Conservation (phyloP, 2,888 invertebrate species). For the Sarcophaga rosellei region DNA sequence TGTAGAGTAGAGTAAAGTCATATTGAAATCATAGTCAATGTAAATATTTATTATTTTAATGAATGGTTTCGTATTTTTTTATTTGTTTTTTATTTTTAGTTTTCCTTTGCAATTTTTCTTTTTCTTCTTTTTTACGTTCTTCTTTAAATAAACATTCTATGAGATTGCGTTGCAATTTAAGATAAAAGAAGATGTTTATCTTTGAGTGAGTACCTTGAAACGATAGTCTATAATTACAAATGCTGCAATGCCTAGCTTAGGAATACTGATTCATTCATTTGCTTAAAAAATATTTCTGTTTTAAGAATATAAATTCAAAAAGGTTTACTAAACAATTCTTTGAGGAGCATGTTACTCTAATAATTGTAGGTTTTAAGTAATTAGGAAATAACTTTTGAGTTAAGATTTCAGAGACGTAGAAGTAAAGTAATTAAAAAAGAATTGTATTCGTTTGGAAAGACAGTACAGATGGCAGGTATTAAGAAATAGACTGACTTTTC, state of each 20-base stretch:
- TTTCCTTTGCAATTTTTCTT: constrained; percentile 28
- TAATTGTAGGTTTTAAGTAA: no score
- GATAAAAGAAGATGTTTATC: neutral
- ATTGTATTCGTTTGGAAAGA: no score
- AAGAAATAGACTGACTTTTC: no score
- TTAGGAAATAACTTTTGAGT: no score
- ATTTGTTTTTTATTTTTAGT: constrained; percentile 22
- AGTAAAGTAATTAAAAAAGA: no score
- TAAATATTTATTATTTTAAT: constrained; percentile 55
- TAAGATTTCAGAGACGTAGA: no score
- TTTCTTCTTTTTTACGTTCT: no score
- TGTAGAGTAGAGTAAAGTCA: neutral
- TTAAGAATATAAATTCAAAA: no score
- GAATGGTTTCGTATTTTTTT: constrained; percentile 1
- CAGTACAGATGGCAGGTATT: no score
- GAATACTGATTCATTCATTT: neutral
- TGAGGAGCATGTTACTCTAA: no score
- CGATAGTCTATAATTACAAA: neutral
- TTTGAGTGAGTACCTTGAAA: neutral
- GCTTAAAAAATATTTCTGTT: no score
- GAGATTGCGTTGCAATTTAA: neutral
- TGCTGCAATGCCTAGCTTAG: neutral
- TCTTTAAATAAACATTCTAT: constrained; percentile 6
- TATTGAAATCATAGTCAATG: constrained; percentile 49
- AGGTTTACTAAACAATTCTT: no score